These are phyloP conservation scores for Agrilus planipennis DNA, from an alignment of 1,140 invertebrate genomes.

Conservation along the genomic window DNA sequence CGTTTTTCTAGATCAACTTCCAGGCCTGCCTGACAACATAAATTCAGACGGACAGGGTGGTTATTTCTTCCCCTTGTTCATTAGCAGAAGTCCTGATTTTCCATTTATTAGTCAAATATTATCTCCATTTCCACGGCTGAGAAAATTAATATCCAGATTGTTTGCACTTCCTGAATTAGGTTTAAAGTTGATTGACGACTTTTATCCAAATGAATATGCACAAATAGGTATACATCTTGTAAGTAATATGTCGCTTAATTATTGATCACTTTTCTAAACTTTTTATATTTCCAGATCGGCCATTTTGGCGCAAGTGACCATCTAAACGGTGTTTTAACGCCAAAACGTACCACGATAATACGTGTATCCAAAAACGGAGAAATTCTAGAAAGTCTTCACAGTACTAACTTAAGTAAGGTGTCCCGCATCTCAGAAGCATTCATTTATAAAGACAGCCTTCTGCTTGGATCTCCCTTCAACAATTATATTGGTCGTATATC, in stretches of 20 bases:
- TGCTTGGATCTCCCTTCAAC: slow-evolving; percentile 58
- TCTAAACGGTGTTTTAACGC: slow-evolving; percentile 8
- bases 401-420: slow-evolving; percentile 35
- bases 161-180: slow-evolving; percentile 42
- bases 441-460: slow-evolving; percentile 42
- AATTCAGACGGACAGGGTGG: slow-evolving; percentile 50
- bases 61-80: slow-evolving; percentile 50
- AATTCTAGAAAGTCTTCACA: slow-evolving; percentile 47
- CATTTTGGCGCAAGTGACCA: slow-evolving; percentile 33
- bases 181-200: slow-evolving; percentile 42
- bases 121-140: slow-evolving; percentile 41
- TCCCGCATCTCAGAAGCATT: slow-evolving; percentile 46
- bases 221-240: slow-evolving; percentile 42
- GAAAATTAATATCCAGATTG: slow-evolving; percentile 47
- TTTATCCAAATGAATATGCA: slow-evolving; percentile 46
- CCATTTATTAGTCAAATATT: slow-evolving; percentile 39
- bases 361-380: slow-evolving; percentile 54
- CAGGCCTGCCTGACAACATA: slow-evolving; percentile 73
- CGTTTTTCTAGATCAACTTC: slow-evolving; percentile 63
- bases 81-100: slow-evolving; percentile 37
- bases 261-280: neutral
- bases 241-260: slow-evolving; percentile 26
- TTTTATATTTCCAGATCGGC: slow-evolving; percentile 37
- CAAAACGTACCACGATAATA: slow-evolving; percentile 38
- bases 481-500: slow-evolving; percentile 50